These are phyloP conservation scores for Otolemur garnettii DNA, from an alignment of 2,113 vertebrate genomes.

Conservation along the genomic window DNA sequence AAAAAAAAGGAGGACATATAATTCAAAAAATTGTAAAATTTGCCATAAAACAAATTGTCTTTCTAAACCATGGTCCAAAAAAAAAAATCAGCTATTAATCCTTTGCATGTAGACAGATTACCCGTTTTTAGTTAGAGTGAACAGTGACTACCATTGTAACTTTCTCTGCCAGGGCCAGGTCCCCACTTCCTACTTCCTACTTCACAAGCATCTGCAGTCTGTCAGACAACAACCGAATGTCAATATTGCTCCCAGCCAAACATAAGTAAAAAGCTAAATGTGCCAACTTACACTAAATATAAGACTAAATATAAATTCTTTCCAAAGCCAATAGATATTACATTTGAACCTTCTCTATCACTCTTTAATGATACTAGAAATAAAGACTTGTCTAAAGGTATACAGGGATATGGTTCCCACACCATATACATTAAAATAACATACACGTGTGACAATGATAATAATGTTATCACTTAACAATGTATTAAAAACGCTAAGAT, in stretches of 20 bases:
- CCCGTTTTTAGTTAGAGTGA: neutral
- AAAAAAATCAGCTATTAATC: neutral
- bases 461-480: neutral
- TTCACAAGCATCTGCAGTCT: constrained; percentile 32
- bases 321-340: neutral
- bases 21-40: constrained; percentile 32
- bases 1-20: neutral
- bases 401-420: neutral
- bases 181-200: neutral
- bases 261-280: constrained; percentile 34
- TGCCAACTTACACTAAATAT: constrained; percentile 9
- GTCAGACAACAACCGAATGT: constrained; percentile 49
- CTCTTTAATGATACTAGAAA: constrained; percentile 15
- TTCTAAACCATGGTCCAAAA: constrained; percentile 12
- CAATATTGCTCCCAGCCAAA: constrained; percentile 36
- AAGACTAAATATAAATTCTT: constrained; percentile 27
- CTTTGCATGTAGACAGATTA: constrained; percentile 42
- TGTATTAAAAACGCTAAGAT: neutral
- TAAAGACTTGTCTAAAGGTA: constrained; percentile 11
- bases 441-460: neutral
- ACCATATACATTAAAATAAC: neutral
- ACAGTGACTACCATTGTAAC: neutral
- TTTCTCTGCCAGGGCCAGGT: neutral
- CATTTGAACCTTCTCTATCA: neutral
- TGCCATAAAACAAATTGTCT: neutral